Evolutionary conservation across 2,888 invertebrate species (phyloP).

Genomic region (Tetrapedia diversipes): DNA sequence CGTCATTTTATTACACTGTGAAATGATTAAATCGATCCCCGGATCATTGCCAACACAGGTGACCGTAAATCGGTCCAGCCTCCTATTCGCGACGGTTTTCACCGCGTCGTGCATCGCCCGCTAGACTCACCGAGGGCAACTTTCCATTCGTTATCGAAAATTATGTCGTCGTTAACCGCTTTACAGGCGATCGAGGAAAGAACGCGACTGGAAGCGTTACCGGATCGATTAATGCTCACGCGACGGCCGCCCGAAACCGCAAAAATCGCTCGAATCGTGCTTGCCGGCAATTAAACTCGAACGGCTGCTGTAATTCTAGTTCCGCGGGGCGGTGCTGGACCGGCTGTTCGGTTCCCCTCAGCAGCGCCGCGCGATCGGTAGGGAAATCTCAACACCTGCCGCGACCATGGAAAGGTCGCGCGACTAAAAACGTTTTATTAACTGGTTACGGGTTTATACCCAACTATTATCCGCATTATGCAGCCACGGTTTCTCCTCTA

Average conservation of each 20-base stretch:
- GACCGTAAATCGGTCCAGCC: not conserved
- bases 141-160: not conserved
- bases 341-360: not conserved
- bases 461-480: slow-evolving; percentile 54
- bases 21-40: slow-evolving; percentile 1
- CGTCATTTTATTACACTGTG: no score
- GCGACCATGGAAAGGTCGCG: not conserved
- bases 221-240: not conserved
- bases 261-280: not conserved
- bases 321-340: not conserved
- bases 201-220: not conserved
- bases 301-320: slow-evolving; percentile 4
- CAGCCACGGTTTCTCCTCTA: slow-evolving; percentile 34
- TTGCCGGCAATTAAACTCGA: not conserved
- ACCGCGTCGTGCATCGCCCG: not conserved
- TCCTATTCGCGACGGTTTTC: not conserved
- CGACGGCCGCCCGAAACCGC: not conserved
- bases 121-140: not conserved
- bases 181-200: not conserved
- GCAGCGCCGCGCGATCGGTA: not conserved
- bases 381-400: slow-evolving; percentile 9
- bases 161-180: not conserved
- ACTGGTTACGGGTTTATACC: slow-evolving; percentile 50
- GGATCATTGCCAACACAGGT: not conserved
- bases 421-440: slow-evolving; percentile 43